Percentiles rank a stretch among this genome's conserved stretches.
phyloP scores from a whole-genome alignment of 2,113 vertebrate species.

The Sialia sialis region DNA sequence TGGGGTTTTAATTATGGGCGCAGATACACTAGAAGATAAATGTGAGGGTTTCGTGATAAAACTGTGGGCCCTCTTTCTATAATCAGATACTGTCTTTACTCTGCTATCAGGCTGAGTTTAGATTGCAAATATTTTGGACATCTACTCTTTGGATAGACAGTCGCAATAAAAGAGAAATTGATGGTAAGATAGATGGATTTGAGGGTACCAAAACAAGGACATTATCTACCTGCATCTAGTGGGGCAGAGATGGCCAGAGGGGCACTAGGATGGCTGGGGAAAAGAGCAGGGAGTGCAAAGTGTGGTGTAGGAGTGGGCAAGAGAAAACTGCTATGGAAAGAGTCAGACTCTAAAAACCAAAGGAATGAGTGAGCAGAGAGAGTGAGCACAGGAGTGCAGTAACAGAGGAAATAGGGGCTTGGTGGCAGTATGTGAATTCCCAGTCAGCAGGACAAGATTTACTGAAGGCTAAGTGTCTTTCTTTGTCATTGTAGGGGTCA shows the following conservation, averaged over 20 bases:
- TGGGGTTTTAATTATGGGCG: background rate
- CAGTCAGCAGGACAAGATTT: background rate
- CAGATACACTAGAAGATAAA: background rate
- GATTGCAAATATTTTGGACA: background rate
- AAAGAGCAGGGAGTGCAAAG: background rate
- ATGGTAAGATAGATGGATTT: background rate
- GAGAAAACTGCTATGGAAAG: background rate
- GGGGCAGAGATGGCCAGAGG: background rate
- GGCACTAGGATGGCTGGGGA: background rate
- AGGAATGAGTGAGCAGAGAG: background rate
- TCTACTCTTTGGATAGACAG: background rate
- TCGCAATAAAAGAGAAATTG: background rate
- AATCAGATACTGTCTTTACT: background rate
- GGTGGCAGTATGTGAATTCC: background rate
- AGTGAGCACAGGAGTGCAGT: background rate
- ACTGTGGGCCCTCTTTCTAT: background rate
- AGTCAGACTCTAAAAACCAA: background rate
- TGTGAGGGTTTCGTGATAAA: background rate
- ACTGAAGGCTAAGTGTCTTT: background rate
- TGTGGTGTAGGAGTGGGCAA: background rate
- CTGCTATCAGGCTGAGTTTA: background rate
- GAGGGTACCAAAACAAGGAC: background rate
- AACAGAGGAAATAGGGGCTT: background rate
- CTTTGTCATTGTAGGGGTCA: background rate
- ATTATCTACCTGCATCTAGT: background rate